These are phyloP conservation scores for human (Homo sapiens) DNA, from an alignment of 2,113 vertebrate species.

Conservation along the genomic window GRCh38 chr2:240958001-240958500, in stretches of 20 bases:
- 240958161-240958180: background rate
- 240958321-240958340: background rate
- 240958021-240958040: background rate
- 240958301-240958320: background rate
- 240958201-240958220: background rate
- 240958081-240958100: conserved; percentile 13
- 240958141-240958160: background rate
- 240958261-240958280: accelerated
- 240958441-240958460: background rate
- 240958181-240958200: background rate
- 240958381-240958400: background rate
- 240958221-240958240: accelerated
- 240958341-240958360: accelerated
- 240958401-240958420: accelerated
- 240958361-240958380: accelerated
- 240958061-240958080: background rate
- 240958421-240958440: accelerated
- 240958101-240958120: background rate
- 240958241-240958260: background rate
- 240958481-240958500: no score
- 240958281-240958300: accelerated
- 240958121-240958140: background rate
- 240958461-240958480: accelerated
- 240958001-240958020: background rate
- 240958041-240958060: background rate